Base-by-base conservation (phyloP, 2,888 invertebrate genomes). In the Ochlodes sylvanus region DNA sequence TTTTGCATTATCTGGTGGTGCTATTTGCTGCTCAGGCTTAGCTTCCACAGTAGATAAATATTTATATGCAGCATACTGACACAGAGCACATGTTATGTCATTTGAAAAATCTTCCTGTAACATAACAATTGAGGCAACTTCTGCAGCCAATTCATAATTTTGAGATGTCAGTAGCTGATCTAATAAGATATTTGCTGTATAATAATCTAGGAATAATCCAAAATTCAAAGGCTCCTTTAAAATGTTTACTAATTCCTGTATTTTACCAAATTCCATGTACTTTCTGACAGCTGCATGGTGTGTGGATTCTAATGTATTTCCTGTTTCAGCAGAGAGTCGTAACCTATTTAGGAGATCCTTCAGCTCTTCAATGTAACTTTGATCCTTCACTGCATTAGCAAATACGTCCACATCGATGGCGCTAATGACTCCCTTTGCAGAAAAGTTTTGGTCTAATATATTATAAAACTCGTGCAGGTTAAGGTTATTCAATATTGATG, bases 161-260 rank as follows among this genome's bases (percentile, higher is more conserved):
- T 95, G 90, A 41, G 93, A 88, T 78, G 96, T 95, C 67, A 99
- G 88, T 77, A 97, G 96, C 66, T 94, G 94, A 82, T 99, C 96
- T 89, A 99, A 93, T 44, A 98, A 87, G 62, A 98, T 91, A 85
- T 97, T 98, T 9, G 96, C 96, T 38, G 95, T 94, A 75, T 95
- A 96, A 70, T 95, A 87, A 88, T 99, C 98, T n/a, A 98, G 95
- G 82, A 99, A 99, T 41, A 99, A 88, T 1, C 99, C 99, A 92
- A 97, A 99, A 80, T 96, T 96, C 15, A 97, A 84, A 65, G 97
- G 96, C 83, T 98, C 97, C 79, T 96, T 95, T 56, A 99, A 89
- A 7, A 98, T 93, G 15, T 94, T 90, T 0, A 98, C 81, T 14
- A 99, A 88, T 65, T 96, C 95, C 15, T 95, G 94, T n/a, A 93